Percentiles rank a stretch among this genome's conserved stretches.
These are phyloP conservation scores for Forpus xanthops DNA, from an alignment of 2,797 vertebrate genomes.

Conservation along the genomic window DNA sequence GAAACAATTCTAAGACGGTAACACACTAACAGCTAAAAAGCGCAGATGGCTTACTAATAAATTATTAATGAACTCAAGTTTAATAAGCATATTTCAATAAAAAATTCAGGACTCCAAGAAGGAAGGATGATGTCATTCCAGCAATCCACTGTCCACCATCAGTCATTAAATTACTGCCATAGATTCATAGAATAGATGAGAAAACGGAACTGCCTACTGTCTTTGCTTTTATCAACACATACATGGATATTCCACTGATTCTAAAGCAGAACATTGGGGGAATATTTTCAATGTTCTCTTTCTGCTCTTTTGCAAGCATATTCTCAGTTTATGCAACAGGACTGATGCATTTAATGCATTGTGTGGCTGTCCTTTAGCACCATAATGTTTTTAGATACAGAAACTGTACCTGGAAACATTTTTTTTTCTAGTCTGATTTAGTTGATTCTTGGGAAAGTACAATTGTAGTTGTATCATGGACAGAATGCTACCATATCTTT, in stretches of 20 bases:
- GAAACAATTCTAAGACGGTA: slow-evolving; percentile 7
- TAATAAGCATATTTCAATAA: slow-evolving; percentile 1
- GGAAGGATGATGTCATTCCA: background rate
- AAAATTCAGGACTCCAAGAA: background rate
- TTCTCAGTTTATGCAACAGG: background rate
- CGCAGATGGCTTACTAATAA: background rate
- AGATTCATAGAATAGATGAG: background rate
- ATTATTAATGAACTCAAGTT: background rate
- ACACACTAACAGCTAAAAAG: background rate
- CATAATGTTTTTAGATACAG: background rate
- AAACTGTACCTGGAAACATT: background rate
- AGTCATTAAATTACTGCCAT: background rate
- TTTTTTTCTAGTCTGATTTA: background rate
- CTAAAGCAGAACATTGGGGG: background rate
- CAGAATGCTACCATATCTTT: background rate
- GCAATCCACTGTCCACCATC: background rate
- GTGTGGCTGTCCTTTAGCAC: background rate
- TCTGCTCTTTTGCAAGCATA: background rate
- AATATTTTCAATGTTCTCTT: background rate
- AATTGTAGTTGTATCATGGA: background rate
- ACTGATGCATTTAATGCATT: background rate
- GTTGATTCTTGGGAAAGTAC: background rate
- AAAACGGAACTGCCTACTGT: background rate
- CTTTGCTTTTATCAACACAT: background rate
- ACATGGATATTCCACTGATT: background rate